Percentiles rank a stretch among this genome's conserved stretches.
phyloP scores from a whole-genome alignment of 2,797 vertebrate species.

The Ateles fusciceps region DNA sequence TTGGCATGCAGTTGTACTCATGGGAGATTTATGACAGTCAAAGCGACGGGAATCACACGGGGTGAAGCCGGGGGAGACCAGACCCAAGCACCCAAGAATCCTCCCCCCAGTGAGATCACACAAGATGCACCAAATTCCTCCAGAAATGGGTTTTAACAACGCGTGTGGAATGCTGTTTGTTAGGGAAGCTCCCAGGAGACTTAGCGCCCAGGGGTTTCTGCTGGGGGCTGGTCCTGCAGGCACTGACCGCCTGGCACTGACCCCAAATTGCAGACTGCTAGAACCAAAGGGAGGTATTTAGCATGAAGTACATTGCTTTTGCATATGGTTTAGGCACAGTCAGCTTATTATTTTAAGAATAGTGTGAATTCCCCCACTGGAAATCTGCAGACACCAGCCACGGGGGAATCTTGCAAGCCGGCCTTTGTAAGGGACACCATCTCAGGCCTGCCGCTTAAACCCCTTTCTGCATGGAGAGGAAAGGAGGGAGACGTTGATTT shows the following conservation, averaged over 20 bases:
- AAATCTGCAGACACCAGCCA: not conserved
- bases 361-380: too few species aligned
- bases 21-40: too few species aligned
- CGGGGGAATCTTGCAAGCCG: not conserved
- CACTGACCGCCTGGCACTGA: not conserved
- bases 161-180: too few species aligned
- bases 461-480: not conserved
- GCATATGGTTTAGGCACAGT: too few species aligned
- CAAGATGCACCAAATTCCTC: not conserved
- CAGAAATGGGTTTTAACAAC: not conserved
- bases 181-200: not conserved
- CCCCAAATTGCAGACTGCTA: not conserved
- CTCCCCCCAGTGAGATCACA: not conserved
- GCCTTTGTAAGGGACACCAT: not conserved
- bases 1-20: too few species aligned
- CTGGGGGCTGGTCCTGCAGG: not conserved
- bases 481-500: not conserved
- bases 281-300: not conserved
- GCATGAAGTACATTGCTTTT: not conserved
- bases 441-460: too few species aligned
- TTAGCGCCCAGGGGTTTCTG: fast-evolving
- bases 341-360: not conserved
- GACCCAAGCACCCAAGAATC: not conserved
- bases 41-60: not conserved
- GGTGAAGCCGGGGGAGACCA: not conserved